Percentiles rank a stretch among this genome's conserved stretches.
Evolutionary conservation across 2,888 invertebrate species (phyloP).

Genomic region (Sarcophaga carnaria): DNA sequence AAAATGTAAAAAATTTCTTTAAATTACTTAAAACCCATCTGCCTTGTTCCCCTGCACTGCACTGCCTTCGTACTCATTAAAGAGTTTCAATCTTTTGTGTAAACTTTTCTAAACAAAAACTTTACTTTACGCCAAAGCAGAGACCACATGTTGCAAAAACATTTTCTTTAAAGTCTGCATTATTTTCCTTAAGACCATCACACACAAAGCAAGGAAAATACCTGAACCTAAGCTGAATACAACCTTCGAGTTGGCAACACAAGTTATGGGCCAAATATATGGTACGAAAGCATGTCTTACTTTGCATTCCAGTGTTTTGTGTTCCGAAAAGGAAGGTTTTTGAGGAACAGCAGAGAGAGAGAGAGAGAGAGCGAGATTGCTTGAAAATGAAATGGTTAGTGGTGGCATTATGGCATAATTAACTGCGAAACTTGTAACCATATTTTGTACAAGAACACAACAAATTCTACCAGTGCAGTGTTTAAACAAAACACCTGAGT

Average conservation of each 20-base stretch:
- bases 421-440: constrained; percentile 67
- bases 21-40: not conserved
- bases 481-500: constrained; percentile 64
- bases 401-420: constrained; percentile 64
- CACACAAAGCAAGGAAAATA: constrained; percentile 13
- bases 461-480: constrained; percentile 61
- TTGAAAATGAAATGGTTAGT: constrained; percentile 52
- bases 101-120: constrained; percentile 57
- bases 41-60: too few relatives aligned
- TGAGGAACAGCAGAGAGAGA: too few relatives aligned
- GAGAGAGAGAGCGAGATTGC: not conserved
- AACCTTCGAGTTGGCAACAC: constrained; percentile 24
- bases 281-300: not conserved
- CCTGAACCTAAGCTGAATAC: not conserved
- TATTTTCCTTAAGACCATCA: constrained; percentile 56
- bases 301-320: not conserved
- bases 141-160: constrained; percentile 68
- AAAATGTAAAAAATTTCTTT: not conserved
- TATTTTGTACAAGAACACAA: constrained; percentile 56
- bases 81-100: constrained; percentile 12
- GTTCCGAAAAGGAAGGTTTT: not conserved
- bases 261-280: constrained; percentile 4
- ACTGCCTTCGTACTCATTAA: not conserved
- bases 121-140: not conserved
- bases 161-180: constrained; percentile 66